Percentiles rank a stretch among this genome's conserved stretches.
phyloP scores from a whole-genome alignment of 2,797 vertebrate genomes.

The Avahi laniger region DNA sequence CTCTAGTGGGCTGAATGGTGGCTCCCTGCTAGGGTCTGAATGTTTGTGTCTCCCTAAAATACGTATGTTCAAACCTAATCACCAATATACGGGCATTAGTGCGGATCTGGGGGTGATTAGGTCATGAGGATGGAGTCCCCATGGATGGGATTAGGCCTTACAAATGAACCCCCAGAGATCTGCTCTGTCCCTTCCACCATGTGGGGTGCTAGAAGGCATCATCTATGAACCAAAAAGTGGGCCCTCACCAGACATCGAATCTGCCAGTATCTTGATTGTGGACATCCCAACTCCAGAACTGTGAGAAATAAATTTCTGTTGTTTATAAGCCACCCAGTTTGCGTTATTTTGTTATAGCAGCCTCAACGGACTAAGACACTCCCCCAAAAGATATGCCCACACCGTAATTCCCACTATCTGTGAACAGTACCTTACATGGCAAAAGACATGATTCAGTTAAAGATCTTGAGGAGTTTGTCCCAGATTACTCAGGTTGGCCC shows the following conservation, averaged over 20 bases:
- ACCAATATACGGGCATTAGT: too few species aligned
- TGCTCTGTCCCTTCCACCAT: background rate
- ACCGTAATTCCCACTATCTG: background rate
- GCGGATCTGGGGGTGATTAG: background rate
- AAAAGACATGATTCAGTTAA: background rate
- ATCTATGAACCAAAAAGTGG: background rate
- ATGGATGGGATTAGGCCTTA: background rate
- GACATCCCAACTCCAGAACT: background rate
- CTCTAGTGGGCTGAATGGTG: accelerated
- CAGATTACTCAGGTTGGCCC: background rate
- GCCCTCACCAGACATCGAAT: background rate
- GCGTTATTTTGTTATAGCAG: background rate
- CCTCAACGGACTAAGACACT: background rate
- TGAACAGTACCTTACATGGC: background rate
- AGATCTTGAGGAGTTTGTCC: background rate
- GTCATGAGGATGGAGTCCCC: background rate
- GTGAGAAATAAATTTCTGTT: background rate
- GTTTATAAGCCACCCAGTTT: background rate
- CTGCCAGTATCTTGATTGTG: accelerated
- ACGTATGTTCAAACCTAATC: background rate
- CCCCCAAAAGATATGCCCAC: background rate
- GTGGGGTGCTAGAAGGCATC: too few species aligned
- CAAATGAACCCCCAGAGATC: background rate
- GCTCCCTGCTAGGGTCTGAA: background rate
- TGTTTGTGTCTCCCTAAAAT: background rate